phyloP scores from a whole-genome alignment of 1,140 invertebrate genomes.

The Drosophila mayri region DNA sequence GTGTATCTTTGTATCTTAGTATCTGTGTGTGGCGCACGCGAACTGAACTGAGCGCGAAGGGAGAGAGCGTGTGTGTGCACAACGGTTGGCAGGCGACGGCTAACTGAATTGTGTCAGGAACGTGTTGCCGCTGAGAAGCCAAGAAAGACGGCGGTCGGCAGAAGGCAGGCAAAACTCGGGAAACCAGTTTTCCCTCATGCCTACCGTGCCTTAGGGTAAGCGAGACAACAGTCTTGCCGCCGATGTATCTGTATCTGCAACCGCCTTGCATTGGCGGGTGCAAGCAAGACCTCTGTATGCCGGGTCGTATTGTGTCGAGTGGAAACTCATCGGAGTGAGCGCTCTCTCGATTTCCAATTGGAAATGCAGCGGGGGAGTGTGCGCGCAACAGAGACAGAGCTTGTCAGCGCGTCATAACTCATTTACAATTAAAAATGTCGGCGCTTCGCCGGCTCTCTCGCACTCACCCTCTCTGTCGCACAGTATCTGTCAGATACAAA shows the following conservation, averaged over 20 bases:
- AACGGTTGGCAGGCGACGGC: constrained; percentile 82
- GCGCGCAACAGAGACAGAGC: constrained; percentile 52
- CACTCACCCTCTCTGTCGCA: constrained; percentile 23
- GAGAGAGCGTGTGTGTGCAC: constrained; percentile 72
- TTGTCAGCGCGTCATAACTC: constrained; percentile 76
- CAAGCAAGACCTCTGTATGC: constrained; percentile 16
- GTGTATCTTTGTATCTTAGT: constrained; percentile 39
- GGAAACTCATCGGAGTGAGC: constrained; percentile 17
- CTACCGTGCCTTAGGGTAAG: constrained; percentile 27
- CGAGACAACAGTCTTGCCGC: constrained; percentile 7
- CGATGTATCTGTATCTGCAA: constrained; percentile 6
- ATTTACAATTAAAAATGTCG: constrained; percentile 85
- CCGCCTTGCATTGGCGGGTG: neutral
- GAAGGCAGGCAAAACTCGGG: constrained; percentile 58
- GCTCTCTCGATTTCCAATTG: constrained; percentile 43
- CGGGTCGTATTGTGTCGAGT: constrained; percentile 3
- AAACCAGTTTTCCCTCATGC: constrained; percentile 71
- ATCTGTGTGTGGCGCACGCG: constrained; percentile 49
- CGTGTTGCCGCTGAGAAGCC: constrained; percentile 67
- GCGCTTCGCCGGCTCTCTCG: constrained; percentile 57
- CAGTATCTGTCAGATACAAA: constrained; percentile 12
- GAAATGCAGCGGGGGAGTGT: constrained; percentile 41
- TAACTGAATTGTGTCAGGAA: constrained; percentile 84
- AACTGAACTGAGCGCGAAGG: constrained; percentile 64
- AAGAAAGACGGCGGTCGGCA: constrained; percentile 44